Evolutionary conservation across 2,113 vertebrate genomes (phyloP).

Genomic region (Corythornis cristatus): DNA sequence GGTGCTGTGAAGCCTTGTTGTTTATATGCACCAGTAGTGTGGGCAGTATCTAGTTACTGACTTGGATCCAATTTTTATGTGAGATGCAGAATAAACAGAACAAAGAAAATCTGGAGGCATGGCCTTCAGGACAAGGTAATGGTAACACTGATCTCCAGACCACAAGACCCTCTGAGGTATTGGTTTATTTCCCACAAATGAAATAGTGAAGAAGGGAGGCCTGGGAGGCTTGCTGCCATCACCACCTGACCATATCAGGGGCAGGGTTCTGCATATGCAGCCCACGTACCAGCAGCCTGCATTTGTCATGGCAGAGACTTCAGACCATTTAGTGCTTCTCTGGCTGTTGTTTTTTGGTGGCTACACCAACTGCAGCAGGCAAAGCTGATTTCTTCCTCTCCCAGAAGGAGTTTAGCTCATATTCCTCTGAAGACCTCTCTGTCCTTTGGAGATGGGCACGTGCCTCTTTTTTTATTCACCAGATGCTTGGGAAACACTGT

Average conservation of each 20-base stretch:
- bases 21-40: not conserved
- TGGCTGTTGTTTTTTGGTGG: not conserved
- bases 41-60: not conserved
- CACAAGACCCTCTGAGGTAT: not conserved
- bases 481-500: not conserved
- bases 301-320: not conserved
- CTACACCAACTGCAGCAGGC: not conserved
- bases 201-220: not conserved
- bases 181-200: not conserved
- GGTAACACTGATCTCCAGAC: not conserved
- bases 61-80: not conserved
- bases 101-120: not conserved
- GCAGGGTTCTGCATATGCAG: fast-evolving
- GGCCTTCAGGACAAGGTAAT: fast-evolving
- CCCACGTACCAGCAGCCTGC: fast-evolving
- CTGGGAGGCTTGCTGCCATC: not conserved
- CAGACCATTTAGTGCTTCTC: not conserved
- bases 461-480: not conserved
- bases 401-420: not conserved
- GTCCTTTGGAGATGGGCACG: not conserved
- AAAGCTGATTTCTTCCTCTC: not conserved
- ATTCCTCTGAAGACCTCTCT: not conserved
- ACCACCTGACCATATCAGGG: not conserved
- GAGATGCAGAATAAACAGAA: not conserved
- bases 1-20: not conserved